These are phyloP conservation scores for Micoletzkya japonica DNA, from an alignment of 2,888 invertebrate species.

Conservation along the genomic window DNA sequence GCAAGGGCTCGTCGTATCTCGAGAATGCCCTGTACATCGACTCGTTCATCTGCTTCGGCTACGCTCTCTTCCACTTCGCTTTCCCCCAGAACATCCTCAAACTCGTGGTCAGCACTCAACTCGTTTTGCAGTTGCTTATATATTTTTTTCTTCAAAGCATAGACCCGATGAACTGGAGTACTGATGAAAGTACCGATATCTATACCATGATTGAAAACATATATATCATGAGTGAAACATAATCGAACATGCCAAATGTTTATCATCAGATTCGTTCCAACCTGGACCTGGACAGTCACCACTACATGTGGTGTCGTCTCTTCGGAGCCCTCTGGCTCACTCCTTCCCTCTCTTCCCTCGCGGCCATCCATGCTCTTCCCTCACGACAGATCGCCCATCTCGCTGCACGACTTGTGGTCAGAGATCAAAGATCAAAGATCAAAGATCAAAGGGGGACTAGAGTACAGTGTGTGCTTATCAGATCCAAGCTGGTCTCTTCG, in stretches of 20 bases:
- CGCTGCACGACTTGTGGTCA: slow-evolving; percentile 48
- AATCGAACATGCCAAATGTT: not conserved
- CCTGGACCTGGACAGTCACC: slow-evolving; percentile 50
- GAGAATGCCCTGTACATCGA: slow-evolving; percentile 53
- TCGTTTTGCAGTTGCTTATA: not conserved
- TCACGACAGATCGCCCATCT: slow-evolving; percentile 48
- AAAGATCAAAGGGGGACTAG: not conserved
- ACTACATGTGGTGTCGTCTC: slow-evolving; percentile 54
- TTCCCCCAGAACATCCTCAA: slow-evolving; percentile 56
- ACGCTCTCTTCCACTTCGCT: slow-evolving; percentile 54
- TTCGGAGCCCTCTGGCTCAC: slow-evolving; percentile 45
- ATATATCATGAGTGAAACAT: too few relatives aligned
- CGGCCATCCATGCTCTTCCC: slow-evolving; percentile 44
- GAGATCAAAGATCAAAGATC: not conserved
- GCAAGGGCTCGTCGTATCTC: slow-evolving; percentile 42
- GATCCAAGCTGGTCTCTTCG: slow-evolving; percentile 54
- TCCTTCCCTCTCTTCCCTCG: slow-evolving; percentile 49
- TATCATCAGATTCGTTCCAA: slow-evolving; percentile 48
- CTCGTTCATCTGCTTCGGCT: slow-evolving; percentile 45
- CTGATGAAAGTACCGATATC: too few relatives aligned
- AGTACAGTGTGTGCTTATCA: slow-evolving; percentile 32
- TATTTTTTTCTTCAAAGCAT: not conserved
- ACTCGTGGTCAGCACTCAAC: slow-evolving; percentile 41
- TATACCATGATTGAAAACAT: too few relatives aligned
- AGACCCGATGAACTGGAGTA: too few relatives aligned